A percentile compares a stretch with the other conserved stretches of the same genome.
phyloP scores from a whole-genome alignment of 2,113 vertebrate species.

The Marmota monax region DNA sequence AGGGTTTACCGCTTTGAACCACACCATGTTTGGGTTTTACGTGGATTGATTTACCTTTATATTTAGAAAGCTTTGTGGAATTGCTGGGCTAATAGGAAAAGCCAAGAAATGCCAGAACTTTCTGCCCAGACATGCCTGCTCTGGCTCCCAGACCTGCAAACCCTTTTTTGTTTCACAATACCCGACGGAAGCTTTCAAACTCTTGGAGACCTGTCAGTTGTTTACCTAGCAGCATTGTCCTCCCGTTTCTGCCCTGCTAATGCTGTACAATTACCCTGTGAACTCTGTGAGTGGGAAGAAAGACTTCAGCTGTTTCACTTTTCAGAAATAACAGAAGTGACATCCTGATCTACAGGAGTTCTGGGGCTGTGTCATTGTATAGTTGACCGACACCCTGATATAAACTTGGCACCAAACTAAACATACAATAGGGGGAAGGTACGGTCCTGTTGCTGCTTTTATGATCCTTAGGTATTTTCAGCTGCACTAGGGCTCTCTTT shows the following conservation, averaged over 20 bases:
- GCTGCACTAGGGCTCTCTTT: background rate
- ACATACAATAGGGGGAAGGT: background rate
- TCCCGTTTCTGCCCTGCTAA: background rate
- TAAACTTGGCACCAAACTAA: conserved; percentile 25
- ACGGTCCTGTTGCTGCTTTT: background rate
- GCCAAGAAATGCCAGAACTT: background rate
- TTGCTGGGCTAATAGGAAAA: conserved; percentile 8
- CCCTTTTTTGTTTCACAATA: background rate
- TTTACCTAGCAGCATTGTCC: background rate
- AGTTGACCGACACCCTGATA: conserved; percentile 27
- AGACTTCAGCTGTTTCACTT: conserved; percentile 24
- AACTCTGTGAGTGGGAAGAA: background rate
- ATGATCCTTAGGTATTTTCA: background rate
- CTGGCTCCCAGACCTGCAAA: background rate
- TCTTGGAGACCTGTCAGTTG: background rate
- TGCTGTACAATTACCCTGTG: background rate
- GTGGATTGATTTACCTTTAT: conserved; percentile 17
- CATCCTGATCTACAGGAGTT: background rate
- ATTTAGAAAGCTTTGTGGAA: background rate
- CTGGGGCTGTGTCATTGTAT: background rate
- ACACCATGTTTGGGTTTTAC: background rate
- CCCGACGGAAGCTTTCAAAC: conserved; percentile 15
- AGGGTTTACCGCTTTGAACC: background rate
- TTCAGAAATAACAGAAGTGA: conserved; percentile 39
- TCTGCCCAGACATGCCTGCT: background rate